Base-by-base conservation (phyloP, 2,113 vertebrate genomes). In the Microcebus murinus region DNA sequence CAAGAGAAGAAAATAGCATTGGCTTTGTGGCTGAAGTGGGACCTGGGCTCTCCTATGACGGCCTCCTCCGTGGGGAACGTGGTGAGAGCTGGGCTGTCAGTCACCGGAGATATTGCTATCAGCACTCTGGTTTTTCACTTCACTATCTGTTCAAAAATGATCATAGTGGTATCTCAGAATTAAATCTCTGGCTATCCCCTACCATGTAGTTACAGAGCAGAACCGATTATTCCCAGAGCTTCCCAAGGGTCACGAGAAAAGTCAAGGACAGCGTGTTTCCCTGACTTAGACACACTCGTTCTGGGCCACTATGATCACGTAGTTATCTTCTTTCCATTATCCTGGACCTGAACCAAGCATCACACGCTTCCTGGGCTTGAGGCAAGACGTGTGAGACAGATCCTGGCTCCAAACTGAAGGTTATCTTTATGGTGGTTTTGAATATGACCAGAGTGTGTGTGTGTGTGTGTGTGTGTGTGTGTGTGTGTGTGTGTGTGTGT, bases 21-120 rank as follows among this genome's bases (percentile, higher is more conserved):
- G 29, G 17, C 57, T 93, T 93, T 31, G 21, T 36, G 34, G 57
- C 65, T 71, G 34, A 91, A 57, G 36, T 23, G 57, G 59, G 21
- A 27, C 17, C 55, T 29, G 63, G 45, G 17, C 45, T 42, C 86
- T 7, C 42, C 77, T 52, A 21, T 59, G 29, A 70, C 0, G 13
- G 39, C 25, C 83, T 68, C 48, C 48, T 82, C 29, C 1, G 0
- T 11, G 17, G 21, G n/a, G 14, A 52, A 9, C 0, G 0, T n/a
- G 48, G 34, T 15, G 8, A 25, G 55, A 77, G 39, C 25, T 0
- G 45, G 57, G 34, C 20, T 10, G 18, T 29, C 29, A 6, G 17
- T 48, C n/a, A 5, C 48, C 67, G 31, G 29, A n/a, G 74, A 48
- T 48, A 8, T 10, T 27, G 21, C 36, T 86, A 18, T 36, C 14